Evolutionary conservation across 2,113 vertebrate species (phyloP).

Genomic region (Vulpes ferrilata): DNA sequence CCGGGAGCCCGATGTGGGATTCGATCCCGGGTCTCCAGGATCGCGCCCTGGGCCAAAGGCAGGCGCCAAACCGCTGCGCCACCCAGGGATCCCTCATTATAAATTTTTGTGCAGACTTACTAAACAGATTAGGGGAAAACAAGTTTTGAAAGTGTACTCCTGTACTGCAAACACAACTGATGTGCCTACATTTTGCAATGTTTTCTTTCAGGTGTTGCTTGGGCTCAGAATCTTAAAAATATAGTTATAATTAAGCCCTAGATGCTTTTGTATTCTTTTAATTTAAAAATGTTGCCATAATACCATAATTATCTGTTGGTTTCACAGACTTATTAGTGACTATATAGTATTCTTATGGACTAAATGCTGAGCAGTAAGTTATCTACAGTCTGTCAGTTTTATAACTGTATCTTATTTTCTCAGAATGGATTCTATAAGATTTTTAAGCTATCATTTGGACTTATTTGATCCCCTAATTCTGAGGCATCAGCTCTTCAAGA

Average conservation of each 20-base stretch:
- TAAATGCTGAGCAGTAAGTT: not conserved
- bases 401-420: not conserved
- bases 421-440: not conserved
- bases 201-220: slow-evolving; percentile 10
- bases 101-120: slow-evolving; percentile 53
- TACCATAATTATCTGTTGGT: not conserved
- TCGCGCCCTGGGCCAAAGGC: no score
- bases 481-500: not conserved
- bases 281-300: not conserved
- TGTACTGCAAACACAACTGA: not conserved
- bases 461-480: not conserved
- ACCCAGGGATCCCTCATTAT: no score
- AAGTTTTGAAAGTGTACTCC: not conserved
- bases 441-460: not conserved
- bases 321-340: not conserved
- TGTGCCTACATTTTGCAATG: not conserved
- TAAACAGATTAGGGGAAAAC: slow-evolving; percentile 20
- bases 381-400: not conserved
- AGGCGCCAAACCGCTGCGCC: no score
- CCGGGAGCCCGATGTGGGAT: no score
- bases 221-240: not conserved
- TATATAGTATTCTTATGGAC: not conserved
- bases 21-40: no score
- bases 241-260: not conserved
- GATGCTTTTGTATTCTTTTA: not conserved